A percentile compares a stretch with the other conserved stretches of the same genome.
phyloP scores from a whole-genome alignment of 2,113 vertebrate genomes.

The Coregonus clupeaformis region DNA sequence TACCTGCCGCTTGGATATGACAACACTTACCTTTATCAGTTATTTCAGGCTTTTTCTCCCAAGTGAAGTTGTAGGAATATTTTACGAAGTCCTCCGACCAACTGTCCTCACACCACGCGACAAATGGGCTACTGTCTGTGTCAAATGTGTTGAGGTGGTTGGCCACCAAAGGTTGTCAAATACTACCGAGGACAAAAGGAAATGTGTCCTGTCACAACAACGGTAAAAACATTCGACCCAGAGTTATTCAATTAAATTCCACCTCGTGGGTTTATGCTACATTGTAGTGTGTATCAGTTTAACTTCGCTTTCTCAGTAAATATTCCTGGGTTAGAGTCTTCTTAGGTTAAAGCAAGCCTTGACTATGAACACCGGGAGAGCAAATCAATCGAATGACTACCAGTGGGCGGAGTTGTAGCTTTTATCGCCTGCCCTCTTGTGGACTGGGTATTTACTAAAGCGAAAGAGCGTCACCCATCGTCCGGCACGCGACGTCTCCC shows the following conservation, averaged over 20 bases:
- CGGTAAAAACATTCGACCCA: background rate
- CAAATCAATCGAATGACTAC: background rate
- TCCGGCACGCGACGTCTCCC: background rate
- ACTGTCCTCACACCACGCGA: background rate
- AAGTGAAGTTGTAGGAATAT: constrained; percentile 2
- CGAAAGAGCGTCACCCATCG: background rate
- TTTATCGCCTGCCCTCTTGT: background rate
- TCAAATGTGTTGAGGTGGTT: constrained; percentile 24
- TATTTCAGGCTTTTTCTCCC: background rate
- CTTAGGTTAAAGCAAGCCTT: constrained; percentile 9
- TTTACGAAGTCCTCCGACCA: background rate
- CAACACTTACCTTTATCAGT: constrained; percentile 15
- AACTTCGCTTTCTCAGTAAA: background rate
- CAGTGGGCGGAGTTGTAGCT: constrained; percentile 12
- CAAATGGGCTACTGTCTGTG: constrained; percentile 18
- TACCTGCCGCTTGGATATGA: background rate
- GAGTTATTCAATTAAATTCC: background rate
- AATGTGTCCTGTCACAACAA: background rate
- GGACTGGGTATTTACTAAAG: constrained; percentile 7
- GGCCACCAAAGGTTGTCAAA: constrained; percentile 36
- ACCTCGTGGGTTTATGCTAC: background rate
- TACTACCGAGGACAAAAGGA: constrained; percentile 36
- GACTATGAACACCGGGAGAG: constrained; percentile 9
- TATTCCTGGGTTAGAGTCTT: background rate
- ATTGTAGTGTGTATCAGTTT: background rate